phyloP scores from a whole-genome alignment of 2,113 vertebrate genomes.

The Corythoichthys haematopterus region DNA sequence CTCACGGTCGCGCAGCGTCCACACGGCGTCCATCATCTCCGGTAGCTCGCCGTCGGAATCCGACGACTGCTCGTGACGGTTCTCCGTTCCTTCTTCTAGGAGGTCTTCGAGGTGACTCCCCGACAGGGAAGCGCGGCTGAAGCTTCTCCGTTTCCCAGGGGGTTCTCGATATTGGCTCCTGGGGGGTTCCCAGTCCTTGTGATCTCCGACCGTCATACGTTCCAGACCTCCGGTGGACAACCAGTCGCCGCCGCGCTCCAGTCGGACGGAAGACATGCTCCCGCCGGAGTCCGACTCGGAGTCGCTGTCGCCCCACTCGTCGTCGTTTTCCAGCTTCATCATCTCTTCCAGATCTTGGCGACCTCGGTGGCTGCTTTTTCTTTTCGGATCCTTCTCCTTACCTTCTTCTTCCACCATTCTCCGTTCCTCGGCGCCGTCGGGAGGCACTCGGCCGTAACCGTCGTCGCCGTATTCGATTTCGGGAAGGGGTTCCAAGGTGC shows the following conservation, averaged over 20 bases:
- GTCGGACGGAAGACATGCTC: conserved; percentile 74
- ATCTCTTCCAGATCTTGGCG: conserved; percentile 40
- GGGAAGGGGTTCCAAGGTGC: conserved; percentile 68
- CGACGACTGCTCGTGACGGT: conserved; percentile 45
- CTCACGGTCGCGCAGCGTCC: conserved; percentile 85
- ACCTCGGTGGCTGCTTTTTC: conserved; percentile 52
- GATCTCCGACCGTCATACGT: conserved; percentile 56
- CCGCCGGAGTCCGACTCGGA: conserved; percentile 83
- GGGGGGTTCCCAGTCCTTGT: conserved; percentile 4
- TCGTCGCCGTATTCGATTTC: conserved; percentile 71
- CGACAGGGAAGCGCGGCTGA: conserved; percentile 9
- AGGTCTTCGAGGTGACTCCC: conserved; percentile 21
- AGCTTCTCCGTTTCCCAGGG: neutral
- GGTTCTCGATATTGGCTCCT: conserved; percentile 4
- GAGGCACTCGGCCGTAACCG: conserved; percentile 77
- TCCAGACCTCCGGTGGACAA: conserved; percentile 51
- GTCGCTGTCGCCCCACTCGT: conserved; percentile 75
- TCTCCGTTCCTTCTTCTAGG: neutral
- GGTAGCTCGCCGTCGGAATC: conserved; percentile 71
- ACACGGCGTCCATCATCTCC: conserved; percentile 78
- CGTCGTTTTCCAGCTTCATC: conserved; percentile 27
- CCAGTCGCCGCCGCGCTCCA: conserved; percentile 59
- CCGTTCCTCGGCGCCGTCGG: conserved; percentile 81
- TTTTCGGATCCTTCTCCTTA: conserved; percentile 29
- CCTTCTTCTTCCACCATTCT: conserved; percentile 61